Base-by-base conservation (phyloP, 1,140 invertebrate genomes). In the Lucilia sericata region DNA sequence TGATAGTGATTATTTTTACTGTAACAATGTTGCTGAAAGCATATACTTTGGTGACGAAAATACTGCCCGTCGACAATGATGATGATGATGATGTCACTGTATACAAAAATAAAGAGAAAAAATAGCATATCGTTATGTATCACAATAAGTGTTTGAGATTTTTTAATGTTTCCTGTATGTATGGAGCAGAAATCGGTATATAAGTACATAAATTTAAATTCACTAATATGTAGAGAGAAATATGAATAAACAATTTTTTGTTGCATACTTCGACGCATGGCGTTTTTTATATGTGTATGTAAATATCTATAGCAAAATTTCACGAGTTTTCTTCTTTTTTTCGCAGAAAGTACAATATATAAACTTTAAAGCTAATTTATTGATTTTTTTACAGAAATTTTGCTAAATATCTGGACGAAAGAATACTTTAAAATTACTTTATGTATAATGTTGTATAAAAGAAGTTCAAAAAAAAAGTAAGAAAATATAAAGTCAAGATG, bases 91-190 rank as follows among this genome's bases (percentile, higher is more conserved):
- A 70, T 70, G 65, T 70, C 65, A 70, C 7, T n/a, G 19, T 70
- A 21, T 42, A 42, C 5, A 7, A 5, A 42, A 42, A 42, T 42
- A 42, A 42, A 8, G 5, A 42, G 42, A 2, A 42, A 42, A 42
- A 8, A 42, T 42, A 42, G 25, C 19, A 9, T 70, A 21, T 30
- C 25, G 25, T 30, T 21, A 70, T 70, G 3, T 70, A 70, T 7
- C 65, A 21, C n/a, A 70, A 4, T 42, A 42, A 70, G 19, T n/a
- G 65, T 70, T 21, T 19, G 65, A 70, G 65, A 70, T 70, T 70
- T 70, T 70, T 25, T 70, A 70, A 70, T 70, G 65, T 70, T 70
- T 70, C 65, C 65, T 70, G n/a, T 70, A 21, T 70, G 7, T 10
- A 30, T 30, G 25, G 3, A 30, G 1, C 25, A 30, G 3, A 30